These are phyloP conservation scores for Archocentrus centrarchus DNA, from an alignment of 2,113 vertebrate species.

Conservation along the genomic window DNA sequence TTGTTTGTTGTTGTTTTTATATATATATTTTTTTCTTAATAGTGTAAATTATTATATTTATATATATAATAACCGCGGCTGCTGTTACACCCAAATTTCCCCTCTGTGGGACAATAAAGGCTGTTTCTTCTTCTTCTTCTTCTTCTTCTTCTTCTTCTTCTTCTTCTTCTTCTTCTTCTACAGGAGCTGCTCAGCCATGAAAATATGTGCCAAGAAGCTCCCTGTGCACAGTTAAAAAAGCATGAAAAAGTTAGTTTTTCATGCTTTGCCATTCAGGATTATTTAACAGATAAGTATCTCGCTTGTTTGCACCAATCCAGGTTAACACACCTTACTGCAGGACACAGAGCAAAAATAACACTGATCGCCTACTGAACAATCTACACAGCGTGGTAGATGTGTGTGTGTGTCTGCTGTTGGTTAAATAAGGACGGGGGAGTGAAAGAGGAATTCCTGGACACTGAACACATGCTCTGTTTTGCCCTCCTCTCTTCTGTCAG, in stretches of 20 bases:
- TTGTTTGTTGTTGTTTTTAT: too few species aligned
- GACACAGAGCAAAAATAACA: background rate
- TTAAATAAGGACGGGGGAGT: constrained; percentile 62
- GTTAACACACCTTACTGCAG: background rate
- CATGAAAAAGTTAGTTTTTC: background rate
- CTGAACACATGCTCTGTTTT: constrained; percentile 70
- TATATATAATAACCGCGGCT: too few species aligned
- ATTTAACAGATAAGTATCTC: background rate
- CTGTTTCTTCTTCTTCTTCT: too few species aligned
- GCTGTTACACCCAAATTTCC: too few species aligned
- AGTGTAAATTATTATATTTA: too few species aligned
- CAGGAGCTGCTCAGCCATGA: background rate
- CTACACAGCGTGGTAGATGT: constrained; percentile 12
- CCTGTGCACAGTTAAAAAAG: background rate
- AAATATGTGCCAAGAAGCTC: background rate
- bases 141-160: too few species aligned
- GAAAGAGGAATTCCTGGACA: constrained; percentile 70
- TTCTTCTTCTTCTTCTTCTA: too few species aligned
- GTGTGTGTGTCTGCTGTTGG: constrained; percentile 44
- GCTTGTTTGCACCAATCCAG: background rate
- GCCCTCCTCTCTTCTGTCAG: constrained; percentile 50
- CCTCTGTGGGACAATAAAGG: too few species aligned
- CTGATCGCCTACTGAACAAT: constrained; percentile 11
- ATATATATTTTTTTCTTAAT: too few species aligned
- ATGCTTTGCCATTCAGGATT: background rate